A percentile compares a stretch with the other conserved stretches of the same genome.
phyloP scores from a whole-genome alignment of 2,797 vertebrate species.

The Parotocinclus haroldoi region DNA sequence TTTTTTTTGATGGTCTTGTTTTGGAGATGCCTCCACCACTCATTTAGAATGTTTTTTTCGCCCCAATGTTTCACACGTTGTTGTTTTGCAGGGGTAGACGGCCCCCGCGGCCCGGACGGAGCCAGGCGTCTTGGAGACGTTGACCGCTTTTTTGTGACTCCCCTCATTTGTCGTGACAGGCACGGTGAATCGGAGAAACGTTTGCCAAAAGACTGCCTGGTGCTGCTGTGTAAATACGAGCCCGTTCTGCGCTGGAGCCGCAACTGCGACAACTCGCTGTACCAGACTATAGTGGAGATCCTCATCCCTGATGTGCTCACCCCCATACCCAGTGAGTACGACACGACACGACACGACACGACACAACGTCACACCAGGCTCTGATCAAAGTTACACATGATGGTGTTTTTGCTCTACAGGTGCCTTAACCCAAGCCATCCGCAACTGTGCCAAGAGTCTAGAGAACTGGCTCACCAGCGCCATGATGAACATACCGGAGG shows the following conservation, averaged over 20 bases:
- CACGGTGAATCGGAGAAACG: conserved; percentile 93
- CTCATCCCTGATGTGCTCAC: conserved; percentile 92
- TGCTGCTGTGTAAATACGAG: conserved; percentile 87
- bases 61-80: too few species aligned
- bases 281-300: conserved; percentile 92
- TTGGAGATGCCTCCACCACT: too few species aligned
- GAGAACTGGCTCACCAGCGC: conserved; percentile 93
- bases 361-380: too few species aligned
- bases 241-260: conserved; percentile 89
- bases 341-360: too few species aligned
- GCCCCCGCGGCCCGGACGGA: too few species aligned
- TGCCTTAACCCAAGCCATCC: conserved; percentile 97
- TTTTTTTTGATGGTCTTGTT: too few species aligned
- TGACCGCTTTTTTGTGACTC: too few species aligned
- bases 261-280: conserved; percentile 89
- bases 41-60: too few species aligned
- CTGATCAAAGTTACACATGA: too few species aligned
- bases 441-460: conserved; percentile 94
- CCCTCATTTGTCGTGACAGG: conserved; percentile 59
- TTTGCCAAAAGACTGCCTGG: conserved; percentile 85
- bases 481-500: conserved; percentile 95
- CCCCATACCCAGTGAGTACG: conserved; percentile 78
- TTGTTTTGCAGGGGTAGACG: too few species aligned
- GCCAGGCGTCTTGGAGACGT: too few species aligned
- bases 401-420: too few species aligned